Conservation (phyloP, 2,113 vertebrate species). For the Colistium nudipinnis region DNA sequence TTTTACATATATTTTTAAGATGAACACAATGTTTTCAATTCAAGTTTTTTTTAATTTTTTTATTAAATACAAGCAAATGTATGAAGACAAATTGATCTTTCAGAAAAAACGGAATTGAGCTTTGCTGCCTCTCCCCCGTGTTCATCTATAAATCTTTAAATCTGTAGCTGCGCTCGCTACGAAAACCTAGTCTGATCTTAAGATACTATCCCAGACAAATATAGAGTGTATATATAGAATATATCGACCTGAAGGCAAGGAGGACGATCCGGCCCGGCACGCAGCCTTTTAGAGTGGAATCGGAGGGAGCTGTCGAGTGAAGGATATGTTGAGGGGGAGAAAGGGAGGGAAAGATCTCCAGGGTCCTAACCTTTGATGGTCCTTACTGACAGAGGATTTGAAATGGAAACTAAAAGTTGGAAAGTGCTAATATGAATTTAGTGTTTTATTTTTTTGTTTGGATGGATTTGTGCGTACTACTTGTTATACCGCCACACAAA, state of each 20-base stretch:
- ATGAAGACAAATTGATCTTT: background rate
- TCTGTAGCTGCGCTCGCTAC: slow-evolving; percentile 29
- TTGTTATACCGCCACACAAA: no score
- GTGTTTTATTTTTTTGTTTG: no score
- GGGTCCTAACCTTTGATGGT: slow-evolving; percentile 33
- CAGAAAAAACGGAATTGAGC: slow-evolving; percentile 23
- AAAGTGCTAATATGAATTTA: no score
- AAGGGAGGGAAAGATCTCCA: slow-evolving; percentile 43
- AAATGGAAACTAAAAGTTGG: slow-evolving; percentile 35
- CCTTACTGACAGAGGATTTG: slow-evolving; percentile 11
- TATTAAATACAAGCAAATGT: background rate
- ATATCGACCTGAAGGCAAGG: background rate
- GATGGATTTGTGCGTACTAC: no score
- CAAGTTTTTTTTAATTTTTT: background rate
- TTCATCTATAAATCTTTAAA: slow-evolving; percentile 41
- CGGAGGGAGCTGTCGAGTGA: slow-evolving; percentile 10
- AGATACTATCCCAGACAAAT: background rate
- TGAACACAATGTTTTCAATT: no score
- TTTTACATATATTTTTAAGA: background rate
- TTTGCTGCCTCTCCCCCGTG: slow-evolving; percentile 16
- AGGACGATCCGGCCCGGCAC: background rate
- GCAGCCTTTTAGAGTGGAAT: background rate
- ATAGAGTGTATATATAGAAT: no score
- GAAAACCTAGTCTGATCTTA: slow-evolving; percentile 32
- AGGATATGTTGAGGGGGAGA: slow-evolving; percentile 1